Base-by-base conservation (phyloP, 2,113 vertebrate genomes). In the Poecilia latipinna region DNA sequence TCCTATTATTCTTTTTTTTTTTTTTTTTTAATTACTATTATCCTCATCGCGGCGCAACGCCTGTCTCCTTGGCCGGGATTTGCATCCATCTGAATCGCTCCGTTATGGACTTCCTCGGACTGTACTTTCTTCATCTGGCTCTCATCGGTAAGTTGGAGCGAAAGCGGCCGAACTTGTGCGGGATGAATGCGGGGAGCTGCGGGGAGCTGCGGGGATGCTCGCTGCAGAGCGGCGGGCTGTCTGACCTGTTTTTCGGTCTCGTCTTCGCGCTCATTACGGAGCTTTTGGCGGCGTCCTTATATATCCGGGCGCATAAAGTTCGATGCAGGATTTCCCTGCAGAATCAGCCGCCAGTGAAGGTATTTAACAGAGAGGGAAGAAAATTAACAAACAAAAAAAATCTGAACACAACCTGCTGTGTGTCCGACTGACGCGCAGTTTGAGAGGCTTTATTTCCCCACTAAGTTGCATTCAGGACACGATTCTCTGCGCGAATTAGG, bases 41-140 rank as follows among this genome's bases (percentile, higher is more conserved):
- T 87, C 77, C 77, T n/a, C 74, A 44, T 37, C 35, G 35, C 35
- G 35, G 35, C 83, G 12, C 76, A 76, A 26, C 80, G n/a, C 17
- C 82, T 13, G 35, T 76, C 80, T 57, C 22, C 8, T 57, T 57
- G 63, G 66, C 75, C 70, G 37, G 89, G 85, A 87, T 89, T 37
- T 86, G 78, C 78, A 72, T 74, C 77, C 57, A 10, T 86, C 73
- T 86, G 77, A 84, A 81, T 87, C 70, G 33, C 76, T 70, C 70
- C 88, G 77, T 61, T 31, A 93, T 93, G 92, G 91, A 92, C 90
- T 85, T 92, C 75, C 72, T 93, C 83, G 90, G 88, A 91, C 86
- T 91, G 75, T 92, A 89, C 91, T 84, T 92, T 81, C 63, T 93
- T 4, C 92, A 90, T 90, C 89, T 93, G 81, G 88, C 88, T 71